Evolutionary conservation across 2,888 invertebrate species (phyloP).

Genomic region (Alviniconcha strummeri): DNA sequence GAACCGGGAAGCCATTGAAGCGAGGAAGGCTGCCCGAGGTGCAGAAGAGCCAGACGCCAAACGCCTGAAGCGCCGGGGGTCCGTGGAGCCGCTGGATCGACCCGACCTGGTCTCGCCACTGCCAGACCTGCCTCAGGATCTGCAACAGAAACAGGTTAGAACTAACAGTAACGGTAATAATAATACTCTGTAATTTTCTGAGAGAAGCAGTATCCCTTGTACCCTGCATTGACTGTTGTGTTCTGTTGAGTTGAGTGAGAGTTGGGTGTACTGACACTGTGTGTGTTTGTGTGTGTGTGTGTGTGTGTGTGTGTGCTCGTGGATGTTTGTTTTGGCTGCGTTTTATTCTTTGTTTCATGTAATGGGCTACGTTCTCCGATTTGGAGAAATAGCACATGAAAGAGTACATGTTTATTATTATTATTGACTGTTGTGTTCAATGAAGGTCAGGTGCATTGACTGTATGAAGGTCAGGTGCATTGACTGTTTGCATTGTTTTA

Average conservation of each 20-base stretch:
- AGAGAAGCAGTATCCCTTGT: background rate
- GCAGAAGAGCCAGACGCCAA: conserved; percentile 52
- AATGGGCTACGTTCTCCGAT: too few relatives aligned
- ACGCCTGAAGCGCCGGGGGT: conserved; percentile 55
- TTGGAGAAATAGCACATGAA: too few relatives aligned
- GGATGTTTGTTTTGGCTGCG: background rate
- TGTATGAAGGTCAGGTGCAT: too few relatives aligned
- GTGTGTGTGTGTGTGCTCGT: background rate
- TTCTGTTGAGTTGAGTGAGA: background rate
- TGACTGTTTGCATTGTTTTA: too few relatives aligned
- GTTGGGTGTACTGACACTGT: background rate
- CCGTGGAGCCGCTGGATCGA: conserved; percentile 67
- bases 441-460: too few relatives aligned
- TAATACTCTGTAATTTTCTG: too few relatives aligned
- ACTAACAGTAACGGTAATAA: too few relatives aligned
- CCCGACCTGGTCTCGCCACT: conserved; percentile 59
- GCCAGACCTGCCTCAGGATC: conserved; percentile 67
- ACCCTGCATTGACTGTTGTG: background rate
- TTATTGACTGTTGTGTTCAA: too few relatives aligned
- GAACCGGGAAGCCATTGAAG: conserved; percentile 59
- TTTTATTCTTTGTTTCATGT: too few relatives aligned
- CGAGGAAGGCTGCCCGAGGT: conserved; percentile 47
- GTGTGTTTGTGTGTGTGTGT: background rate
- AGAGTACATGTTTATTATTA: too few relatives aligned
- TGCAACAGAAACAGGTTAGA: conserved; percentile 64